Percentiles rank a stretch among this genome's conserved stretches.
Evolutionary conservation across 2,888 invertebrate genomes (phyloP).

Genomic region (Chaetogeoica ovagalla): DNA sequence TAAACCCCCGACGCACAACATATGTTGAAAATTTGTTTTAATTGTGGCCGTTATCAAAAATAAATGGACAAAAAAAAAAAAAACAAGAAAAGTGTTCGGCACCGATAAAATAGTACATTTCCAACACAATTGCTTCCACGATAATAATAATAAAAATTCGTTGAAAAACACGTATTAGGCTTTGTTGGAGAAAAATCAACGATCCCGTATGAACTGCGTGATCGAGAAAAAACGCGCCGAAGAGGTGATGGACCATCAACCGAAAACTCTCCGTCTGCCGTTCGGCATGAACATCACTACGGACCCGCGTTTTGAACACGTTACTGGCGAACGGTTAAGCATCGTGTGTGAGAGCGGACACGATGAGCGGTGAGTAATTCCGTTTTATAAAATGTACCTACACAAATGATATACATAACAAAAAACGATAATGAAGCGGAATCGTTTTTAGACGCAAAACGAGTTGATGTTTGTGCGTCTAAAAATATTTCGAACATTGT

Average conservation of each 20-base stretch:
- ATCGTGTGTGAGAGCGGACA: conserved; percentile 86
- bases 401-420: too few relatives aligned
- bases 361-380: conserved; percentile 59
- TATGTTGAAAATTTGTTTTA: too few relatives aligned
- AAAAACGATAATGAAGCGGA: too few relatives aligned
- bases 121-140: neutral
- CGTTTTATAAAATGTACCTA: neutral
- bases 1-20: too few relatives aligned
- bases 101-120: too few relatives aligned
- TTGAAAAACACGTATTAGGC: conserved; percentile 58
- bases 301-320: conserved; percentile 71
- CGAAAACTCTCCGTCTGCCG: conserved; percentile 68
- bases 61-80: too few relatives aligned
- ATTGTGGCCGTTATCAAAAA: too few relatives aligned
- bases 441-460: too few relatives aligned
- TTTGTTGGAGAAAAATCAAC: conserved; percentile 63
- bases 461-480: too few relatives aligned
- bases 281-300: conserved; percentile 72
- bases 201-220: conserved; percentile 85
- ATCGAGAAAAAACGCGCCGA: conserved; percentile 84
- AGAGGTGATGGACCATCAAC: conserved; percentile 77
- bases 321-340: conserved; percentile 83
- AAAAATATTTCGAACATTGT: too few relatives aligned
- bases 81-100: too few relatives aligned
- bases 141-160: too few relatives aligned